Conservation (phyloP, 2,888 invertebrate genomes). For the Drepanosiphum platanoidis region DNA sequence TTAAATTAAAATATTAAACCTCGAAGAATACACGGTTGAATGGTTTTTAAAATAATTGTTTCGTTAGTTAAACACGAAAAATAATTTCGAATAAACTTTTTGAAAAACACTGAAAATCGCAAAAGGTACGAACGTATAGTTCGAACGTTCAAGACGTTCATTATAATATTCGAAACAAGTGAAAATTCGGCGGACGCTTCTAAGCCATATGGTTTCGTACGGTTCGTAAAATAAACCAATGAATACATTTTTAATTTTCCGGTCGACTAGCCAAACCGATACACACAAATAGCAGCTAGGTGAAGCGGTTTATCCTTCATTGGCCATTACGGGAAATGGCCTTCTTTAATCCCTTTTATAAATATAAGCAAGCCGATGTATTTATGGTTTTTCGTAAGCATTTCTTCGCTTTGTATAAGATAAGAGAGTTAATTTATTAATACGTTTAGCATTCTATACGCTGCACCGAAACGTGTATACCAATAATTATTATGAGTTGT, state of each 20-base stretch:
- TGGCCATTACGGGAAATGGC: slow-evolving; percentile 49
- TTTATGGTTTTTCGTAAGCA: slow-evolving; percentile 32
- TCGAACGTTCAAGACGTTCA: not conserved
- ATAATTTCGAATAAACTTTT: not conserved
- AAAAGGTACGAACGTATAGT: not conserved
- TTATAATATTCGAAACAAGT: slow-evolving; percentile 10
- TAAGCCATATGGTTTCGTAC: slow-evolving; percentile 56
- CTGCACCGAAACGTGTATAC: too few species aligned
- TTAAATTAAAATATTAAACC: not conserved
- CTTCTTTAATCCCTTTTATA: slow-evolving; percentile 54
- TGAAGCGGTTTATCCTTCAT: slow-evolving; percentile 47
- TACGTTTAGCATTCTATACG: not conserved
- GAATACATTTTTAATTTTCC: slow-evolving; percentile 55
- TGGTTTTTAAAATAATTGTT: not conserved
- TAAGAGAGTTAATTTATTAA: slow-evolving; percentile 31
- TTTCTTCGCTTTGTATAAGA: slow-evolving; percentile 39
- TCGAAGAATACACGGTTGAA: not conserved
- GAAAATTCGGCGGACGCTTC: slow-evolving; percentile 28
- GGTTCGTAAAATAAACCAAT: slow-evolving; percentile 55
- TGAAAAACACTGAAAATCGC: not conserved
- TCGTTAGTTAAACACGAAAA: not conserved
- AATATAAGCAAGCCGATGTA: slow-evolving; percentile 5
- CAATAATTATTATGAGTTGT: too few species aligned
- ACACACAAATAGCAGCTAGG: slow-evolving; percentile 42
- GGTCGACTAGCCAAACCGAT: slow-evolving; percentile 50